Percentiles rank a stretch among this genome's conserved stretches.
Evolutionary conservation across 2,888 invertebrate genomes (phyloP).

Genomic region (Latheticus oryzae): DNA sequence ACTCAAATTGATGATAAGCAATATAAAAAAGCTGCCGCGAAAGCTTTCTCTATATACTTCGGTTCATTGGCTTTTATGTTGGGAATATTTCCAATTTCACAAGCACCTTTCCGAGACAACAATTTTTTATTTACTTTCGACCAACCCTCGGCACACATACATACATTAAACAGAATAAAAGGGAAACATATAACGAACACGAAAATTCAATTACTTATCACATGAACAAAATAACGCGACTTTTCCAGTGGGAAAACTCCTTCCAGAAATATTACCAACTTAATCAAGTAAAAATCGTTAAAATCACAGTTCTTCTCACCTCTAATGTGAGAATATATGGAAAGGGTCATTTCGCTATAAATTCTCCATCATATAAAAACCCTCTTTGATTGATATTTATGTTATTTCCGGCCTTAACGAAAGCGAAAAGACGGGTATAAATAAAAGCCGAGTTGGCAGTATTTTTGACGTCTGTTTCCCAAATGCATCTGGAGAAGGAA

Average conservation of each 20-base stretch:
- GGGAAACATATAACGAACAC: too few relatives aligned
- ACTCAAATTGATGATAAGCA: slow-evolving; percentile 41
- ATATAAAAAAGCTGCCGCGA: slow-evolving; percentile 40
- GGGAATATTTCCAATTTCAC: slow-evolving; percentile 39
- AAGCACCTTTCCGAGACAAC: slow-evolving; percentile 32
- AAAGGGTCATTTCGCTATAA: slow-evolving; percentile 26
- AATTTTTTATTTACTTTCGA: slow-evolving; percentile 36
- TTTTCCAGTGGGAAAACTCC: too few relatives aligned
- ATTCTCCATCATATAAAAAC: slow-evolving; percentile 38
- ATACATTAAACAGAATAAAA: too few relatives aligned
- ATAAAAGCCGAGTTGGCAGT: slow-evolving; percentile 49
- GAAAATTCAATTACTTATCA: too few relatives aligned
- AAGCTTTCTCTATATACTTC: slow-evolving; percentile 27
- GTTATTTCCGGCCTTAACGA: slow-evolving; percentile 44
- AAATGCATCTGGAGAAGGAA: slow-evolving; percentile 51
- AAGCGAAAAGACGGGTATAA: slow-evolving; percentile 45
- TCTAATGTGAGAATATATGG: slow-evolving; percentile 22
- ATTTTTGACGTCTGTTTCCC: slow-evolving; percentile 47
- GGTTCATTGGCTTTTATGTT: slow-evolving; percentile 39
- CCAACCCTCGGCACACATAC: too few relatives aligned
- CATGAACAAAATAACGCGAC: too few relatives aligned
- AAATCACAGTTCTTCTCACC: slow-evolving; percentile 8
- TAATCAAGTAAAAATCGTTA: too few relatives aligned
- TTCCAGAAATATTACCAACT: too few relatives aligned
- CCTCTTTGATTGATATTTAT: slow-evolving; percentile 52